A percentile compares a stretch with the other conserved stretches of the same genome.
phyloP scores from a whole-genome alignment of 2,113 vertebrate genomes.

The Saccopteryx leptura region DNA sequence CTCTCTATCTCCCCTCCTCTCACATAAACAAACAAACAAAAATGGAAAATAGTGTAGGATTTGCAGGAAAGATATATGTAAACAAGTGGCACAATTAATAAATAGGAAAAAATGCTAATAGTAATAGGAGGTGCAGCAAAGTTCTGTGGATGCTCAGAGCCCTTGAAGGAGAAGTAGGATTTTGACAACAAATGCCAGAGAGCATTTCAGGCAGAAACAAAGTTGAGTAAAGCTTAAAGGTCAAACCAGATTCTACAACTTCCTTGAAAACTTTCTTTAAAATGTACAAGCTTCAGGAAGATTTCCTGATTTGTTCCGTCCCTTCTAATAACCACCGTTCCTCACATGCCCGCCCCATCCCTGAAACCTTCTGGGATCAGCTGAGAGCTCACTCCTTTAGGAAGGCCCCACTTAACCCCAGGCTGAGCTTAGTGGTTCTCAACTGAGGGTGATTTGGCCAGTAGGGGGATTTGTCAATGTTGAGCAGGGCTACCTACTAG shows the following conservation, averaged over 20 bases:
- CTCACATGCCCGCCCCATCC: not conserved
- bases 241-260: not conserved
- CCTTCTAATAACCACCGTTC: not conserved
- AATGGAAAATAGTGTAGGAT: not conserved
- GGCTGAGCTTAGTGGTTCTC: not conserved
- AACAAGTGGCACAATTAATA: not conserved
- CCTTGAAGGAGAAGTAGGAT: not conserved
- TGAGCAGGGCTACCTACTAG: not conserved
- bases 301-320: not conserved
- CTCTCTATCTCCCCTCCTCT: no score
- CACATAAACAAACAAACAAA: no score
- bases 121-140: not conserved
- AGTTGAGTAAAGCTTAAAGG: not conserved
- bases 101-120: not conserved
- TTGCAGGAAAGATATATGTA: not conserved
- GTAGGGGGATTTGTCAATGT: not conserved
- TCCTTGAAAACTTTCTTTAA: not conserved
- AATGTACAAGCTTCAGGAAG: not conserved
- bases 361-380: not conserved
- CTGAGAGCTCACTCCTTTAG: not conserved
- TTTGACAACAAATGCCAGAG: not conserved
- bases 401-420: not conserved
- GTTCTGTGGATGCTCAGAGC: not conserved
- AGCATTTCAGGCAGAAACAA: constrained; percentile 18
- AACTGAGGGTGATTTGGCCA: not conserved